Evolutionary conservation across 1,140 invertebrate species (phyloP).

Genomic region (Drosophila sp.): DNA sequence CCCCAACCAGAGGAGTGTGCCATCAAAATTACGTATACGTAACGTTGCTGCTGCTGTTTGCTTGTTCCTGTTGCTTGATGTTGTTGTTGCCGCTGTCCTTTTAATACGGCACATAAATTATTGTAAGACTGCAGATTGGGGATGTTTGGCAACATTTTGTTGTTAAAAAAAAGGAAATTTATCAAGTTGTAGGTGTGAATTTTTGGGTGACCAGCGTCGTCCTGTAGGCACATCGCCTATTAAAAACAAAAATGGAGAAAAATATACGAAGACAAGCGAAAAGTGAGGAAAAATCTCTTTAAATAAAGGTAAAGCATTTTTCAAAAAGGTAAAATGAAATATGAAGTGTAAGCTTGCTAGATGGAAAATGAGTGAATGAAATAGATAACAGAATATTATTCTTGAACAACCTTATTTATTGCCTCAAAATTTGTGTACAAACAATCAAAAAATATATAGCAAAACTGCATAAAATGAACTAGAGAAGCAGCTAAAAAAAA

Average conservation of each 20-base stretch:
- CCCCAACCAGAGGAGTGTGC: conserved; percentile 46
- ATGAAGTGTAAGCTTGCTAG: conserved; percentile 17
- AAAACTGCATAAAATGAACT: not conserved
- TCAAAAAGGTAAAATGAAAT: conserved; percentile 7
- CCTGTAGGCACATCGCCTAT: conserved; percentile 17
- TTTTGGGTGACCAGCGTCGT: conserved; percentile 46
- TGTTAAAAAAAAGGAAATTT: conserved; percentile 48
- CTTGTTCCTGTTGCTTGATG: conserved; percentile 31
- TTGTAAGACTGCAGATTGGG: conserved; percentile 77
- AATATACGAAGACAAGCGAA: not conserved
- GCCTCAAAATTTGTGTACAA: not conserved
- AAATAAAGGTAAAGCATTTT: conserved; percentile 10
- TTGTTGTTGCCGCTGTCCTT: conserved; percentile 72
- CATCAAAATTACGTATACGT: conserved; percentile 80
- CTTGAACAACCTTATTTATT: not conserved
- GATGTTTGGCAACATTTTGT: conserved; percentile 74
- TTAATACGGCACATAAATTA: conserved; percentile 80
- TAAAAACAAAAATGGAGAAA: not conserved
- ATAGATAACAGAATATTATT: not conserved
- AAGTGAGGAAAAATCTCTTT: conserved; percentile 5
- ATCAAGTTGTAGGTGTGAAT: conserved; percentile 70
- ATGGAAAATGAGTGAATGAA: conserved; percentile 7
- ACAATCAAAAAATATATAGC: not conserved
- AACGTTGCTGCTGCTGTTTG: conserved; percentile 41
- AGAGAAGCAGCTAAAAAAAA: not conserved